Evolutionary conservation across 2,113 vertebrate species (phyloP).

Genomic region (Cynocephalus volans): DNA sequence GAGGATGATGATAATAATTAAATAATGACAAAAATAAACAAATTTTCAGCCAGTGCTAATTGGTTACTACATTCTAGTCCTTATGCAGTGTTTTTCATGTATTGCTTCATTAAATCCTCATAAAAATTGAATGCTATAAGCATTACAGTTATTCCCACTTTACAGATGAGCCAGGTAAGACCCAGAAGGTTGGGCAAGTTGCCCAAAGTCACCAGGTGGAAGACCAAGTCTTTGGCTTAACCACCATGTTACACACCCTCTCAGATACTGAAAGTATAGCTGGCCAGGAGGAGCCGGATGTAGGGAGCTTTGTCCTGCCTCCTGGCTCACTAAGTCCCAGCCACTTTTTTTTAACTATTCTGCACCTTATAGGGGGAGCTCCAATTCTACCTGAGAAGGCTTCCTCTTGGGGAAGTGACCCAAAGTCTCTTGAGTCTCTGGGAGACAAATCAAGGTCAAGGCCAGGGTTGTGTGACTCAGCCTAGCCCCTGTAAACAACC

Average conservation of each 20-base stretch:
- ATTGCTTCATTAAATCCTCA: conserved; percentile 16
- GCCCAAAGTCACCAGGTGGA: not conserved
- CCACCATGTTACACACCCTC: not conserved
- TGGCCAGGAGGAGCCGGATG: not conserved
- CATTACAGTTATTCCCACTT: not conserved
- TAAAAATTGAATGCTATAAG: not conserved
- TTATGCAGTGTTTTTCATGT: not conserved
- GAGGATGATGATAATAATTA: not conserved
- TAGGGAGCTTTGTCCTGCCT: not conserved
- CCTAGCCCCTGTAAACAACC: not conserved
- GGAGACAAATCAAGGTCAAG: not conserved
- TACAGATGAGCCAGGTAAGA: conserved; percentile 1
- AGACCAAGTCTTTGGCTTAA: not conserved
- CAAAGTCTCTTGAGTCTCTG: not conserved
- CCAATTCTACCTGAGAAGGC: not conserved
- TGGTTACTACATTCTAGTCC: not conserved
- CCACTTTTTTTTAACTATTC: not conserved
- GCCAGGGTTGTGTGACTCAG: not conserved
- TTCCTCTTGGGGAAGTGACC: not conserved
- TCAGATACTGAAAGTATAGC: not conserved
- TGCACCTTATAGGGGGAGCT: not conserved
- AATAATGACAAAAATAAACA: not conserved
- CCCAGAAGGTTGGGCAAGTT: not conserved
- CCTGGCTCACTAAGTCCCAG: not conserved
- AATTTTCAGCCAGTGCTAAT: not conserved